phyloP scores from a whole-genome alignment of 2,888 invertebrate species.

The Ichneumoninae sp. region DNA sequence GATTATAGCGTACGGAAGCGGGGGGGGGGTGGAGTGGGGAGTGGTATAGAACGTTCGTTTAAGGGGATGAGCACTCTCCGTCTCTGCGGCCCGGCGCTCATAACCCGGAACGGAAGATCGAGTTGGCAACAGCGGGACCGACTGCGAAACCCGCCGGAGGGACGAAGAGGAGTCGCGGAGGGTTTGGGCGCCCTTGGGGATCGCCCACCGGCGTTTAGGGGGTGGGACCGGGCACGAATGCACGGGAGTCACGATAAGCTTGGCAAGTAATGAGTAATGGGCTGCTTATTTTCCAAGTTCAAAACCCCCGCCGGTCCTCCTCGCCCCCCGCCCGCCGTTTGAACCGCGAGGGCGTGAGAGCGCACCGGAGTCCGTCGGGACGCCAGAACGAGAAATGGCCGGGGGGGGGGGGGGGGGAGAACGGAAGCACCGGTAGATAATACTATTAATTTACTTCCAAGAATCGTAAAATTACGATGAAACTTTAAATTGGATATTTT shows the following conservation, averaged over 20 bases:
- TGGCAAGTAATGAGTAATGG: slow-evolving; percentile 78
- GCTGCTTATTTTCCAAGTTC: slow-evolving; percentile 80
- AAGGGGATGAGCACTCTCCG: slow-evolving; percentile 32
- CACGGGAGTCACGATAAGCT: slow-evolving; percentile 58
- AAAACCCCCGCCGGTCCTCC: slow-evolving; percentile 52
- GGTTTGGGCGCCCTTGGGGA: slow-evolving; percentile 27
- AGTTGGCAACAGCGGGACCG: slow-evolving; percentile 53
- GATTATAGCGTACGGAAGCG: not conserved
- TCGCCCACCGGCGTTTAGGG: slow-evolving; percentile 25
- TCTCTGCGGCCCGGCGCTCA: slow-evolving; percentile 20
- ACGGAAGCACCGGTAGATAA: slow-evolving; percentile 76
- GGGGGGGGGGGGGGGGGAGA: slow-evolving; percentile 25
- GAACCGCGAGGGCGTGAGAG: slow-evolving; percentile 47
- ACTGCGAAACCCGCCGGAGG: slow-evolving; percentile 29
- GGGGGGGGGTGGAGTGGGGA: not conserved
- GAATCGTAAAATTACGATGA: slow-evolving; percentile 83
- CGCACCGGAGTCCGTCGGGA: slow-evolving; percentile 36
- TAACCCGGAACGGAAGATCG: slow-evolving; percentile 54
- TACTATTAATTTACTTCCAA: slow-evolving; percentile 83
- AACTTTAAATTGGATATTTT: slow-evolving; percentile 70
- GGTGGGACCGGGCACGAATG: slow-evolving; percentile 31
- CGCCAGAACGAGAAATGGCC: slow-evolving; percentile 49
- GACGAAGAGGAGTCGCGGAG: slow-evolving; percentile 7
- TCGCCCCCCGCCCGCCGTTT: not conserved
- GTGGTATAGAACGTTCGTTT: slow-evolving; percentile 41